These are phyloP conservation scores for Aricia artaxerxes DNA, from an alignment of 2,888 invertebrate genomes.

Conservation along the genomic window DNA sequence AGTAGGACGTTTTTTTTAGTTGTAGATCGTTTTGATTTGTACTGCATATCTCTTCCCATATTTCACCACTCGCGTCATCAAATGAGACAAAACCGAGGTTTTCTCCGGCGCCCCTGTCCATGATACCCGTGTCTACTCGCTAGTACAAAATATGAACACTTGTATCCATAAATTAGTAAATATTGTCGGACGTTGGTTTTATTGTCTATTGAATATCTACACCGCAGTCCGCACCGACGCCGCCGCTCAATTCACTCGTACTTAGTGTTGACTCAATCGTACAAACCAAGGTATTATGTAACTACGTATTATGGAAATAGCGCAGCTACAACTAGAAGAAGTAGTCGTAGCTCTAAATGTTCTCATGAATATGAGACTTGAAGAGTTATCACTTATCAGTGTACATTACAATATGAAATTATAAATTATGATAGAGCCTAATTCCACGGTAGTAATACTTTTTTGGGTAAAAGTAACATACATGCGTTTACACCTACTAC, in stretches of 20 bases:
- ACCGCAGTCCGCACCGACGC: neutral
- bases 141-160: neutral
- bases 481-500: too few relatives aligned
- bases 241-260: neutral
- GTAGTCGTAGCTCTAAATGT: neutral
- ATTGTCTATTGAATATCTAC: conserved; percentile 6
- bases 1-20: too few relatives aligned
- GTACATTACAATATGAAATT: neutral
- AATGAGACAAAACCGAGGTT: neutral
- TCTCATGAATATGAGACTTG: neutral
- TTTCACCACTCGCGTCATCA: neutral
- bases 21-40: too few relatives aligned
- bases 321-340: neutral
- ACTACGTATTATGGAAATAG: neutral
- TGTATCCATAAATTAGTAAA: neutral
- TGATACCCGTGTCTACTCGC: neutral
- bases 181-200: conserved; percentile 5
- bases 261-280: neutral
- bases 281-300: neutral
- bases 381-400: too few relatives aligned
- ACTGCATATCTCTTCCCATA: neutral
- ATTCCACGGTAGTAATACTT: too few relatives aligned
- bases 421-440: too few relatives aligned
- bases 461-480: too few relatives aligned
- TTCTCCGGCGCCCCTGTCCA: neutral